Conservation (phyloP, 2,888 invertebrate genomes). For the Syritta pipiens region DNA sequence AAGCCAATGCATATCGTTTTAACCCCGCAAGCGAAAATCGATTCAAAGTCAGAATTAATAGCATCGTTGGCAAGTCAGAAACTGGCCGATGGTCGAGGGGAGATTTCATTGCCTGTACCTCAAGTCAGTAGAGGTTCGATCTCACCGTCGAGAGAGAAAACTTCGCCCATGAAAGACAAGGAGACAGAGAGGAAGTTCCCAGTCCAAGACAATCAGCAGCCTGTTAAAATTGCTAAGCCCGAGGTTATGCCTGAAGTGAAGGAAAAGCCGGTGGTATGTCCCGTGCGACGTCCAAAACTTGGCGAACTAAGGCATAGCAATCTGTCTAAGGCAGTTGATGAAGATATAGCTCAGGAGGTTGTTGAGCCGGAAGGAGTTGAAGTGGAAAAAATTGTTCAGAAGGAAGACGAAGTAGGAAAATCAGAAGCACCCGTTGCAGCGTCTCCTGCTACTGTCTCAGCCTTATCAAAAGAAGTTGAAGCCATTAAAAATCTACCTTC, state of each 20-base stretch:
- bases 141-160: constrained; percentile 5
- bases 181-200: neutral
- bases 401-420: no score
- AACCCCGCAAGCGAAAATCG: constrained; percentile 57
- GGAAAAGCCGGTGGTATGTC: neutral
- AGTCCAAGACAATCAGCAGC: neutral
- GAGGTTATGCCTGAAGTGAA: neutral
- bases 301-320: constrained; percentile 46
- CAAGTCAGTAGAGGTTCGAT: neutral
- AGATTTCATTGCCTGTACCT: constrained; percentile 27
- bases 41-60: constrained; percentile 56
- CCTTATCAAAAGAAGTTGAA: no score
- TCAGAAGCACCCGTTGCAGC: no score
- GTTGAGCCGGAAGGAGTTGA: neutral
- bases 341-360: no score
- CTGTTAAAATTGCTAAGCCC: neutral
- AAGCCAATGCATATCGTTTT: constrained; percentile 58
- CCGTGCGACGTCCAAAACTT: constrained; percentile 40
- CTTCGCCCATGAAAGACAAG: neutral
- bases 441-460: no score
- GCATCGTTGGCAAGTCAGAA: constrained; percentile 52
- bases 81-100: constrained; percentile 39
- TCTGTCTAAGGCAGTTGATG: constrained; percentile 43
- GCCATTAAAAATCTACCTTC: no score
- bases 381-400: no score